Conservation (phyloP, 1,140 invertebrate species). For the Drosophila busckii region DNA sequence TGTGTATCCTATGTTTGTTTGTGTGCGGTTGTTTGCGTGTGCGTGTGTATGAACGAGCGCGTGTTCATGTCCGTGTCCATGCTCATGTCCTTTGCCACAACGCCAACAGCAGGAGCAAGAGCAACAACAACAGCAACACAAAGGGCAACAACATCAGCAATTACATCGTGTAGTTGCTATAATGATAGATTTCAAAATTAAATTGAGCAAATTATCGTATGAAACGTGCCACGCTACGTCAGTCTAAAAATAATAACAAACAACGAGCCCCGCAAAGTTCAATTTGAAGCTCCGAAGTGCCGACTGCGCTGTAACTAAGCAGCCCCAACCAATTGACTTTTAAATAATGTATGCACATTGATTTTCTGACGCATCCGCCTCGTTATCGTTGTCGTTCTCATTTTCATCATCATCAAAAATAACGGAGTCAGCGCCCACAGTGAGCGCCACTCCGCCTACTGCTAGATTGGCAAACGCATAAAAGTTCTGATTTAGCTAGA, state of each 20-base stretch:
- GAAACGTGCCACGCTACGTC: constrained; percentile 50
- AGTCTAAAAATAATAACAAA: constrained; percentile 52
- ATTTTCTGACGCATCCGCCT: constrained; percentile 52
- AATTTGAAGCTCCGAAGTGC: constrained; percentile 34
- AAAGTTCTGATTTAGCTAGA: constrained; percentile 32
- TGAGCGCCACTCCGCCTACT: constrained; percentile 24
- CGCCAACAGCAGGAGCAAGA: constrained; percentile 16
- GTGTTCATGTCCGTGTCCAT: constrained; percentile 22
- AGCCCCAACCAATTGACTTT: constrained; percentile 46
- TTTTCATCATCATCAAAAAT: constrained; percentile 16
- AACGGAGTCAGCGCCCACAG: neutral
- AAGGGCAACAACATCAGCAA: constrained; percentile 40
- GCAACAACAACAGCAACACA: constrained; percentile 19
- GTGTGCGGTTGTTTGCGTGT: too few relatives aligned
- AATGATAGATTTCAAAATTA: constrained; percentile 72
- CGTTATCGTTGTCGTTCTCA: constrained; percentile 13
- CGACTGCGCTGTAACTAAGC: constrained; percentile 20
- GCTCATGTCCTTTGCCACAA: constrained; percentile 37
- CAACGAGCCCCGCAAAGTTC: constrained; percentile 6
- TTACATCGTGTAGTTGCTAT: constrained; percentile 61
- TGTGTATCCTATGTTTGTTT: constrained; percentile 76
- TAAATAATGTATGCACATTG: constrained; percentile 73
- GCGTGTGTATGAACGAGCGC: constrained; percentile 48
- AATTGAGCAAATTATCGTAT: constrained; percentile 69
- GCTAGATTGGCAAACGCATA: constrained; percentile 49